Evolutionary conservation across 2,797 vertebrate species (phyloP).

Genomic region (Darevskia mixta): DNA sequence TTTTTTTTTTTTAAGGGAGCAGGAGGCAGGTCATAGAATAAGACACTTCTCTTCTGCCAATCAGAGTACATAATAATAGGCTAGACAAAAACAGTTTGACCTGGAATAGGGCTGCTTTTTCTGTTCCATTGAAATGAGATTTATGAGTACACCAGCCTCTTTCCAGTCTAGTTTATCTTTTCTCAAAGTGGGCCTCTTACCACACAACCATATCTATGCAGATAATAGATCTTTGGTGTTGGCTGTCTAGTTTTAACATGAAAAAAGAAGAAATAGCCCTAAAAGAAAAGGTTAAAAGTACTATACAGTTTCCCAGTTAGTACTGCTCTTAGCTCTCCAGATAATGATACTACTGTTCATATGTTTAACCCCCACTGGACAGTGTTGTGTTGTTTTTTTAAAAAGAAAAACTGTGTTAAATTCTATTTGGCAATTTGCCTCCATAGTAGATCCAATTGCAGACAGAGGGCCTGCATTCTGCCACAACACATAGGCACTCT

Average conservation of each 20-base stretch:
- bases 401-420: constrained; percentile 40
- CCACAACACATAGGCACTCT: constrained; percentile 41
- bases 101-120: too few relatives aligned
- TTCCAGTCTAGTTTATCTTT: neutral
- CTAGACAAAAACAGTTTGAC: neutral
- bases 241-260: neutral
- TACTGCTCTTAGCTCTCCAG: neutral
- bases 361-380: constrained; percentile 52
- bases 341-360: neutral
- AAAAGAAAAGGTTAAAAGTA: constrained; percentile 12
- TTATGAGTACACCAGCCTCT: neutral
- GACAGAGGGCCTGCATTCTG: neutral
- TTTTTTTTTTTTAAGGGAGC: too few relatives aligned
- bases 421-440: neutral
- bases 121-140: neutral
- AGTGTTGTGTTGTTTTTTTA: constrained; percentile 54
- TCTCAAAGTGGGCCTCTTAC: neutral
- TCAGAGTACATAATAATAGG: neutral
- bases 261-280: neutral
- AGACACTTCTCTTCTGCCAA: neutral
- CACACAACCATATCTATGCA: neutral
- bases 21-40: neutral
- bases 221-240: neutral
- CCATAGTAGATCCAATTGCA: neutral
- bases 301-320: constrained; percentile 1